These are phyloP conservation scores for Sepioteuthis lessoniana DNA, from an alignment of 2,888 invertebrate species.

Conservation along the genomic window DNA sequence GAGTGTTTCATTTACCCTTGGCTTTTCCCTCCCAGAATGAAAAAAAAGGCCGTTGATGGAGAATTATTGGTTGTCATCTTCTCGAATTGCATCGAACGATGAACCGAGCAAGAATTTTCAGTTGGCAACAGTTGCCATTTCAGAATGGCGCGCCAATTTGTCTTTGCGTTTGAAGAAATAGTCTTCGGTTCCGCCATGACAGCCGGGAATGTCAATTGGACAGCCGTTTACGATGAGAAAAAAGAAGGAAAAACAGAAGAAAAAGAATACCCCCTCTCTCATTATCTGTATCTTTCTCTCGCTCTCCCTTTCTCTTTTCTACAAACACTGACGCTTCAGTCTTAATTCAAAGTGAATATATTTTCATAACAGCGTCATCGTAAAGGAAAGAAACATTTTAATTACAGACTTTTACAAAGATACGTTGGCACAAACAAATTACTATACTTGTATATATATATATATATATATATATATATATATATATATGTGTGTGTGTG, in stretches of 20 bases:
- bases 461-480: too few relatives aligned
- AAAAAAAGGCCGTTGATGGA: background rate
- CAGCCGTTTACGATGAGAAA: background rate
- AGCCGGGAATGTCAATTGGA: background rate
- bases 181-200: background rate
- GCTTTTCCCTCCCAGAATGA: constrained; percentile 13
- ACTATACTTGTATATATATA: too few relatives aligned
- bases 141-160: constrained; percentile 18
- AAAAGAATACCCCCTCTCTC: background rate
- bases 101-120: background rate
- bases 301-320: background rate
- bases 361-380: too few relatives aligned
- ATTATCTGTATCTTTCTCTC: background rate
- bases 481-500: too few relatives aligned
- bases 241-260: too few relatives aligned
- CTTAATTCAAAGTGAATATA: too few relatives aligned
- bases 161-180: background rate
- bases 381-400: too few relatives aligned
- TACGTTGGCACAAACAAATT: too few relatives aligned
- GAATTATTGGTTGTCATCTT: background rate
- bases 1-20: background rate
- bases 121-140: background rate
- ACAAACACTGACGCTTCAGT: too few relatives aligned
- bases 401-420: too few relatives aligned
- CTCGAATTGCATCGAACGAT: constrained; percentile 17